Evolutionary conservation across 2,888 invertebrate genomes (phyloP).

Genomic region (Pinctada fucata): DNA sequence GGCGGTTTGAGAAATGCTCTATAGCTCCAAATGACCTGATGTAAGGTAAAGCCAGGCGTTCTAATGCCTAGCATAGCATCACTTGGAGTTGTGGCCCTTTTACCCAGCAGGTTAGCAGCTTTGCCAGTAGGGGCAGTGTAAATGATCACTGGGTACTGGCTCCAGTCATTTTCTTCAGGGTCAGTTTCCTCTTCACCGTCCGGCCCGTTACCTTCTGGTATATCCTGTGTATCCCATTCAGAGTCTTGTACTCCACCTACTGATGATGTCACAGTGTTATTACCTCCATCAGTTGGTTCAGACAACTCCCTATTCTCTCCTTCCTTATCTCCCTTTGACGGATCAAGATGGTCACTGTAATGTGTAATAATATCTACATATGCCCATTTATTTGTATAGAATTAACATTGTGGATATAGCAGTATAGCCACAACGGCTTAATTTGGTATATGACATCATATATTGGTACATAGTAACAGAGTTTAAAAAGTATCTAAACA

Average conservation of each 20-base stretch:
- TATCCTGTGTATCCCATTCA: background rate
- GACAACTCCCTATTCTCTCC: too few species aligned
- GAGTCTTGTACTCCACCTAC: background rate
- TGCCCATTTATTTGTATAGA: too few species aligned
- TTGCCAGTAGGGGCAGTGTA: slow-evolving; percentile 72
- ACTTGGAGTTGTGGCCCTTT: slow-evolving; percentile 47
- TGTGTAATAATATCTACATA: too few species aligned
- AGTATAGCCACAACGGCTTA: too few species aligned
- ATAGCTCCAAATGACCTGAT: slow-evolving; percentile 62
- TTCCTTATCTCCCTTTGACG: too few species aligned
- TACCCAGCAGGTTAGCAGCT: slow-evolving; percentile 70
- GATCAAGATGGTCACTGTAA: too few species aligned
- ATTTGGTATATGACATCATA: too few species aligned
- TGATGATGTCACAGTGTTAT: too few species aligned
- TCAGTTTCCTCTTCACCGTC: slow-evolving; percentile 16
- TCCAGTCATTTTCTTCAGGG: slow-evolving; percentile 13
- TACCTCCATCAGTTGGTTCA: too few species aligned
- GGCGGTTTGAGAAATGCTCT: slow-evolving; percentile 15
- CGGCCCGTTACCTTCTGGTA: background rate
- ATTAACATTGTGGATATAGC: too few species aligned
- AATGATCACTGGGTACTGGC: slow-evolving; percentile 43
- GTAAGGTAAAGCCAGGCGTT: slow-evolving; percentile 64
- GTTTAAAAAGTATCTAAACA: too few species aligned
- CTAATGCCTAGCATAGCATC: background rate
- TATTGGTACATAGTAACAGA: too few species aligned